A percentile compares a stretch with the other conserved stretches of the same genome.
These are phyloP conservation scores for Ceuthmochares aereus DNA, from an alignment of 2,113 vertebrate genomes.

Conservation along the genomic window DNA sequence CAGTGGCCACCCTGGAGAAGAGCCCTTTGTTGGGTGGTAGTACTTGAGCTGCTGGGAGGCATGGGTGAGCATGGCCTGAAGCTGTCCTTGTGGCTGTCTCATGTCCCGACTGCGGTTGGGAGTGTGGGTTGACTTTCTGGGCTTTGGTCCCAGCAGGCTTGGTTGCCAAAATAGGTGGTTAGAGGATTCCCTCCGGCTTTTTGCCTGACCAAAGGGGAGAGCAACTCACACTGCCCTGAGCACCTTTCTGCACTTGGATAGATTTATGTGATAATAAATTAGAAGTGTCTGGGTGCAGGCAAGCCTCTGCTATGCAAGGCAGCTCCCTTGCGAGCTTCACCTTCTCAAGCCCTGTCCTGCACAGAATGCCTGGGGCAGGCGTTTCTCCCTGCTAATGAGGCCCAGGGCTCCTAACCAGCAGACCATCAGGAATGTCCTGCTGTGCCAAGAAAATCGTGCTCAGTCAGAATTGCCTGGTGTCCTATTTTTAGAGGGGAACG, in stretches of 20 bases:
- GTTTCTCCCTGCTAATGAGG: not conserved
- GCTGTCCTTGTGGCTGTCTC: rapidly evolving
- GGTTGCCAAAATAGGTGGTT: not conserved
- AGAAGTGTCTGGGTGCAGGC: not conserved
- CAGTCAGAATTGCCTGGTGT: rapidly evolving
- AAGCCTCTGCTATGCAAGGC: rapidly evolving
- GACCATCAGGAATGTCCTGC: not conserved
- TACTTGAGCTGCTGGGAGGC: not conserved
- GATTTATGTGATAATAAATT: not conserved
- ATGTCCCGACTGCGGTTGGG: rapidly evolving
- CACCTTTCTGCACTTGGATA: not conserved
- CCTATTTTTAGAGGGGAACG: conserved; percentile 38
- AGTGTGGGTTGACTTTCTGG: not conserved
- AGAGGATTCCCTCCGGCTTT: not conserved
- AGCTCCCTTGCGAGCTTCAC: not conserved
- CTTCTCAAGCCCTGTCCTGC: not conserved
- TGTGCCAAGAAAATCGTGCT: conserved; percentile 36
- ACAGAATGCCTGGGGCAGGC: not conserved
- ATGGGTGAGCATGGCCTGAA: not conserved
- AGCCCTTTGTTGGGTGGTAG: not conserved
- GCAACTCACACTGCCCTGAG: not conserved
- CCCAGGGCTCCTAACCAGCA: not conserved
- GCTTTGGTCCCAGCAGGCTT: not conserved
- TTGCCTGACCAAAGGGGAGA: not conserved
- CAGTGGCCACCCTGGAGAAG: not conserved